These are phyloP conservation scores for Myotis planiceps DNA, from an alignment of 2,797 vertebrate species.

Conservation along the genomic window DNA sequence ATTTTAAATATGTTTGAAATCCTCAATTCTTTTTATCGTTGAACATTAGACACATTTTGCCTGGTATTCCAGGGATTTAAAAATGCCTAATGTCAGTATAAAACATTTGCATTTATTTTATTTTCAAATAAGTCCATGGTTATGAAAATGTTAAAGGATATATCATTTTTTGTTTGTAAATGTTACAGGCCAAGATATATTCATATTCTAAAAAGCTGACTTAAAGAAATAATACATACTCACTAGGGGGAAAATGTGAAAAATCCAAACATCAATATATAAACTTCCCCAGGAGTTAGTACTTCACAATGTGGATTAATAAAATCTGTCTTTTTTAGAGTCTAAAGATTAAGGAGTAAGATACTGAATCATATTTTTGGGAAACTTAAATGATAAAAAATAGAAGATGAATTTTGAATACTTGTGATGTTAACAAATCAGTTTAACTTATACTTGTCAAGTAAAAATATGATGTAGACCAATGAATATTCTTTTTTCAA, in stretches of 20 bases:
- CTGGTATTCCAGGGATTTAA: not conserved
- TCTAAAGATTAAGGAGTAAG: not conserved
- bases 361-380: not conserved
- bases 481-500: not conserved
- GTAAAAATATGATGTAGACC: not conserved
- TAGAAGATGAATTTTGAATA: not conserved
- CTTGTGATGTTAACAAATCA: not conserved
- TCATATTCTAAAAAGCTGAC: not conserved
- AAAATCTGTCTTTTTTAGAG: not conserved
- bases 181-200: not conserved
- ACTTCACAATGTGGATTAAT: not conserved
- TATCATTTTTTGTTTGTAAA: not conserved
- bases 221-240: conserved; percentile 25
- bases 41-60: not conserved
- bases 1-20: not conserved
- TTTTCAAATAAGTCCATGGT: not conserved
- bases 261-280: not conserved
- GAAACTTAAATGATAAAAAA: conserved; percentile 13
- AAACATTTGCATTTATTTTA: not conserved
- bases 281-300: not conserved
- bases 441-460: not conserved
- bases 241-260: not conserved
- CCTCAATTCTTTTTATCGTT: not conserved
- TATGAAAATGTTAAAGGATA: not conserved
- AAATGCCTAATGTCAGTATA: not conserved